phyloP scores from a whole-genome alignment of 1,140 invertebrate genomes.

The Lepidostoma basale region DNA sequence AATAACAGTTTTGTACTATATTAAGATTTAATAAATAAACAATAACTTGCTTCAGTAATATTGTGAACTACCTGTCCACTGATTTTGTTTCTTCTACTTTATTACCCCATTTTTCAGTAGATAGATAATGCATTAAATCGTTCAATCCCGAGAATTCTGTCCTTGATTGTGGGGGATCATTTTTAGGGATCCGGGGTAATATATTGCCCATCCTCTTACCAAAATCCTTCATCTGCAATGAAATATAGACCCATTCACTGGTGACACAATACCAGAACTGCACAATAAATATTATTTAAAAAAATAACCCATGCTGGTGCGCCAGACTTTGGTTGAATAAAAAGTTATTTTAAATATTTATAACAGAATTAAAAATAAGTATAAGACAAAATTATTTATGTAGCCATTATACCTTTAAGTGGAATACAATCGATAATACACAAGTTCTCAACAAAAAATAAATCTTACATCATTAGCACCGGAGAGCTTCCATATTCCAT shows the following conservation, averaged over 20 bases:
- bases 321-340: too few species aligned
- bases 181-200: slow-evolving; percentile 79
- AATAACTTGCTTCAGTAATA: not conserved
- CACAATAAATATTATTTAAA: too few species aligned
- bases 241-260: not conserved
- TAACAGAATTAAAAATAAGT: too few species aligned
- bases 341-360: not conserved
- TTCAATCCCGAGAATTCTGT: slow-evolving; percentile 86
- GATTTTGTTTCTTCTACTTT: slow-evolving; percentile 42
- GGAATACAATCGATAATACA: too few species aligned
- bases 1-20: too few species aligned
- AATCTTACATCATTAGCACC: slow-evolving; percentile 76
- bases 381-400: too few species aligned
- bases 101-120: slow-evolving; percentile 61
- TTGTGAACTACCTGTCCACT: slow-evolving; percentile 30
- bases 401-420: too few species aligned
- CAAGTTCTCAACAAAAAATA: too few species aligned
- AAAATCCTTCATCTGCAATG: slow-evolving; percentile 72
- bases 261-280: too few species aligned
- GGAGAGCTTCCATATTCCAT: slow-evolving; percentile 86
- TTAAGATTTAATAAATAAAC: not conserved
- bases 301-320: too few species aligned
- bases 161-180: slow-evolving; percentile 79
- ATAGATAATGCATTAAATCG: slow-evolving; percentile 79
- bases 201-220: slow-evolving; percentile 71